Percentiles rank a stretch among this genome's conserved stretches.
Conservation (phyloP, 2,797 vertebrate genomes). For the Ceyx erithaca region DNA sequence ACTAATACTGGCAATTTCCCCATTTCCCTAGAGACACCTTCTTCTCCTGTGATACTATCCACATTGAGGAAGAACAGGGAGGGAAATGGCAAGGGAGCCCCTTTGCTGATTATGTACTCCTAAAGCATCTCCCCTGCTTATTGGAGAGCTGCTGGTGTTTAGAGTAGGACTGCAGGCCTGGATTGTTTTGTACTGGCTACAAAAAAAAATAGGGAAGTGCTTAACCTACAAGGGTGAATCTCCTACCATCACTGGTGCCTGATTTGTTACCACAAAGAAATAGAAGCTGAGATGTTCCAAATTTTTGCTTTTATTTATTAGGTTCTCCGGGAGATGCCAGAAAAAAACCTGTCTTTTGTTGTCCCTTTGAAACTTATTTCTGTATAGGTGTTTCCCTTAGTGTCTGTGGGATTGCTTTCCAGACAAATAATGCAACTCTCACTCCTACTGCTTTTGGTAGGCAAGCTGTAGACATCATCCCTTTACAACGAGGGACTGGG, state of each 20-base stretch:
- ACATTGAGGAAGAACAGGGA: neutral
- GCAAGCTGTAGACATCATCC: neutral
- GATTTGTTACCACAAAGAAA: conserved; percentile 27
- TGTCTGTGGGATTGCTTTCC: neutral
- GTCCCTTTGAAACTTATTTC: neutral
- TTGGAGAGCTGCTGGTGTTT: conserved; percentile 35
- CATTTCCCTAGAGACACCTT: neutral
- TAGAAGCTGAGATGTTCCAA: neutral
- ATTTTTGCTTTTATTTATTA: conserved; percentile 14
- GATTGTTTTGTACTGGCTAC: conserved; percentile 44
- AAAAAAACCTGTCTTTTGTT: neutral
- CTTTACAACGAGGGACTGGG: neutral
- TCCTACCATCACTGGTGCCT: neutral
- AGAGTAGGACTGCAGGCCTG: neutral
- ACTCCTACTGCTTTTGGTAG: neutral
- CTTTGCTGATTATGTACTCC: conserved; percentile 37
- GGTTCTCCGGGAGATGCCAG: neutral
- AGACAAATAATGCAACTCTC: neutral
- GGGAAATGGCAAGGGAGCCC: neutral
- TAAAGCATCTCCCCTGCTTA: neutral
- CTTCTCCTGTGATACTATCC: neutral
- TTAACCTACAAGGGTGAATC: conserved; percentile 18
- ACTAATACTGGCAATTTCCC: neutral
- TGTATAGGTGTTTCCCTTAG: neutral
- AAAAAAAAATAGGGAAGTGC: conserved; percentile 3